Percentiles rank a stretch among this genome's conserved stretches.
phyloP scores from a whole-genome alignment of 2,113 vertebrate genomes.

The Chauna torquata region DNA sequence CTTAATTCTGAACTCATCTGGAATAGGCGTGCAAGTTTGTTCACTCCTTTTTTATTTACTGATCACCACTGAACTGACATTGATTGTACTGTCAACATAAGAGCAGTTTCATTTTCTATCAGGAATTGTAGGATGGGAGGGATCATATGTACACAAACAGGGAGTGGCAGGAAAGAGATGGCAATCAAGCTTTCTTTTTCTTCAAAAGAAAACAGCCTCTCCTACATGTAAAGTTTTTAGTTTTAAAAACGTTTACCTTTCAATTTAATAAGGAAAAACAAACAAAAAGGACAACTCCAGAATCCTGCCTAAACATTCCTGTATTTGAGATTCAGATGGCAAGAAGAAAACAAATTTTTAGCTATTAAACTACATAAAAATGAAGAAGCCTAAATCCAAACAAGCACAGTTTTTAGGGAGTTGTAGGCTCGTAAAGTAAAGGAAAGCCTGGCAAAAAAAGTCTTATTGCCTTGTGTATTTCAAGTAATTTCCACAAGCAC shows the following conservation, averaged over 20 bases:
- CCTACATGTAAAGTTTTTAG: neutral
- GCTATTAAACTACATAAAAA: neutral
- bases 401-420: neutral
- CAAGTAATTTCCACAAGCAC: neutral
- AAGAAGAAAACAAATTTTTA: neutral
- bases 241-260: neutral
- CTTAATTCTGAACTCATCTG: neutral
- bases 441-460: neutral
- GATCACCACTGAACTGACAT: neutral
- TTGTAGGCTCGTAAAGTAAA: neutral
- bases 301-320: neutral
- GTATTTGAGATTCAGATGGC: neutral
- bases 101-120: neutral
- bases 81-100: neutral
- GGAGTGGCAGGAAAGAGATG: conserved; percentile 53
- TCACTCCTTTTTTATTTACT: neutral
- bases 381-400: neutral
- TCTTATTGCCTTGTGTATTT: neutral
- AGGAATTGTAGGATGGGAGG: neutral
- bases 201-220: neutral
- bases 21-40: neutral
- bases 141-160: neutral
- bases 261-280: neutral
- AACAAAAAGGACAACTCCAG: neutral
- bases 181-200: conserved; percentile 38